Conservation (phyloP, 2,888 invertebrate genomes). For the Stegana nigrithorax region DNA sequence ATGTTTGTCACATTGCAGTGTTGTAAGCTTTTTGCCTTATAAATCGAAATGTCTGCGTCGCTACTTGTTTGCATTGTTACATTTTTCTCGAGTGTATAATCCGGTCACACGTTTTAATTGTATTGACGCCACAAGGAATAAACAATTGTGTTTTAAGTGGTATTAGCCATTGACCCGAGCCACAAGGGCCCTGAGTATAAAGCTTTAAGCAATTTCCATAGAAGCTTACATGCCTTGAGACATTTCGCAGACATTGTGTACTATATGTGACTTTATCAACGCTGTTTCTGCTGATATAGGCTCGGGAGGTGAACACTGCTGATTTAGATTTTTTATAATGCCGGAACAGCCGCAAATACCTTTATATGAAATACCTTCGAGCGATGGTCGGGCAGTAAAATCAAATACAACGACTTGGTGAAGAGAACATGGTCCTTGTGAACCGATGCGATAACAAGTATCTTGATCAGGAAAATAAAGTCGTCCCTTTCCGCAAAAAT, state of each 20-base stretch:
- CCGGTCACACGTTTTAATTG: slow-evolving; percentile 75
- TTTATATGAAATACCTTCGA: slow-evolving; percentile 85
- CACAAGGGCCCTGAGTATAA: slow-evolving; percentile 83
- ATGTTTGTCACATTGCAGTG: slow-evolving; percentile 75
- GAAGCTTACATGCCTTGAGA: slow-evolving; percentile 74
- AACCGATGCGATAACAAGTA: slow-evolving; percentile 83
- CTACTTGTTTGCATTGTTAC: slow-evolving; percentile 36
- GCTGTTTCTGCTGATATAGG: too few relatives aligned
- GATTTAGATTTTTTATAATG: slow-evolving; percentile 66
- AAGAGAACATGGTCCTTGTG: slow-evolving; percentile 79
- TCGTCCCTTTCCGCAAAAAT: slow-evolving; percentile 81
- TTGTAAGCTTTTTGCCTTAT: too few relatives aligned
- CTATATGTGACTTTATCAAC: too few relatives aligned
- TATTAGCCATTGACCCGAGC: slow-evolving; percentile 77
- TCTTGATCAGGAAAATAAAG: slow-evolving; percentile 81
- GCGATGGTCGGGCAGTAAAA: slow-evolving; percentile 80
- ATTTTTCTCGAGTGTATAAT: slow-evolving; percentile 69
- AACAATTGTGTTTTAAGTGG: slow-evolving; percentile 70
- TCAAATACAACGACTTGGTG: slow-evolving; percentile 85
- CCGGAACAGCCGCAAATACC: slow-evolving; percentile 82
- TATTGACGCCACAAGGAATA: slow-evolving; percentile 32
- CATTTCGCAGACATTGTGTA: too few relatives aligned
- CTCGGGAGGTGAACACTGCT: slow-evolving; percentile 54
- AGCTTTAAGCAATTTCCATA: slow-evolving; percentile 81
- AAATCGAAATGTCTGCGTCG: slow-evolving; percentile 19